Conservation (phyloP, 2,113 vertebrate species). For the Oxyura jamaicensis region DNA sequence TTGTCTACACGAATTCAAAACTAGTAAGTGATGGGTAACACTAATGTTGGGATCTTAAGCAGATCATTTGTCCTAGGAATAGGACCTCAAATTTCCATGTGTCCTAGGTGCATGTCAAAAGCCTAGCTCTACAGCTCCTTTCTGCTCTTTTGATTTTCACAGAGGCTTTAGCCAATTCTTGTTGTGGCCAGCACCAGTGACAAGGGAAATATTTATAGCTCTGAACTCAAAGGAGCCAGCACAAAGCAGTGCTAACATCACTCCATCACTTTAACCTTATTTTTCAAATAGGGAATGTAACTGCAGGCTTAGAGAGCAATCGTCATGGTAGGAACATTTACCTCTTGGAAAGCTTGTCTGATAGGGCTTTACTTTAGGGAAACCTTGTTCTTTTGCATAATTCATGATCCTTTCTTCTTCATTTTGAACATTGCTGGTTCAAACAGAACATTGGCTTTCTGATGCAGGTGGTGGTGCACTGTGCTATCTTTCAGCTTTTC, state of each 20-base stretch:
- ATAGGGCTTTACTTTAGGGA: not conserved
- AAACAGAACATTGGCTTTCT: not conserved
- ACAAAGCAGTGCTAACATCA: not conserved
- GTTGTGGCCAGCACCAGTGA: not conserved
- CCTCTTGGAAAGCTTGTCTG: not conserved
- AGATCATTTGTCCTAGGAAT: not conserved
- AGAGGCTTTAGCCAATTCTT: not conserved
- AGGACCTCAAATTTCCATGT: not conserved
- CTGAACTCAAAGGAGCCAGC: not conserved
- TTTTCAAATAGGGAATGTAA: not conserved
- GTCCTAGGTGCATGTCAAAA: not conserved
- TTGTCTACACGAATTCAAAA: not conserved
- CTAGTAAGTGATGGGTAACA: not conserved
- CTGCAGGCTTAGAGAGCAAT: not conserved
- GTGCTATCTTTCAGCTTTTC: not conserved
- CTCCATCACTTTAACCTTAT: not conserved
- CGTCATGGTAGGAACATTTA: not conserved
- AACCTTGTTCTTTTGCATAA: not conserved
- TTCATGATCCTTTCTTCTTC: not conserved
- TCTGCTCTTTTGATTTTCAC: not conserved
- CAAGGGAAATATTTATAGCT: not conserved
- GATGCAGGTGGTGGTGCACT: not conserved
- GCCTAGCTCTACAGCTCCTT: not conserved
- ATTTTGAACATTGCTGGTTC: not conserved
- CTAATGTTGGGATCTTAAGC: not conserved